Base-by-base conservation (phyloP, 2,888 invertebrate species). In the Idaea aversata region DNA sequence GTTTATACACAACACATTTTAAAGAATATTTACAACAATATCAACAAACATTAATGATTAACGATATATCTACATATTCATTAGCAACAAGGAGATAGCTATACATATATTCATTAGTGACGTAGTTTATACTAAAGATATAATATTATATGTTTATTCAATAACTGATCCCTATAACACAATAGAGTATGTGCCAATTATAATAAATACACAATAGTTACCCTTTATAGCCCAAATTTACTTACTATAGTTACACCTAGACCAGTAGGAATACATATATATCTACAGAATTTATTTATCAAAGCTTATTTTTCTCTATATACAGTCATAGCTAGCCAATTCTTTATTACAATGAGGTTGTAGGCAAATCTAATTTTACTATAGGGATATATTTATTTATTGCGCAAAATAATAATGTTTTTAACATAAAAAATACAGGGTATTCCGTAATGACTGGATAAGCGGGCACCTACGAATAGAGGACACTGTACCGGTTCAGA, bases 1-100 rank as follows among this genome's bases (percentile, higher is more conserved):
- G 34, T 70, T 72, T 71, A 69, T 71, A 70, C 65, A 70, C 67
- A 62, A 70, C 66, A 70, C 67, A 67, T 70, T 68, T 66, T 61
- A 84, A 83, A 83, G 74, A 81, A 78, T 90, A 91, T 90, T 87
- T 91, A 91, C 90, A 91, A 83, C 82, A 85, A 86, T 86, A 85
- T 86, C 81, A 91, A 90, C 88, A 87, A 83, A 83, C 67, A 68
- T 64, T 69, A 63, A 67, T 68, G 64, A 69, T 67, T 67, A 72
- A 70, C 65, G 61, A 69, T 66, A 71, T 67, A 72, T 73, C 69
- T 61, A 65, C 65, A 47, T 47, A 47, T 47, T 47, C 2, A 47
- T 63, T 67, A 69, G 70, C 79, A 85, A 86, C 85, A 83, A 71
- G 75, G 73, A 76, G 75, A 79, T 77, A 83, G 75, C 81, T 84